A percentile compares a stretch with the other conserved stretches of the same genome.
phyloP scores from a whole-genome alignment of 2,797 vertebrate species.

The Rhinella marina region DNA sequence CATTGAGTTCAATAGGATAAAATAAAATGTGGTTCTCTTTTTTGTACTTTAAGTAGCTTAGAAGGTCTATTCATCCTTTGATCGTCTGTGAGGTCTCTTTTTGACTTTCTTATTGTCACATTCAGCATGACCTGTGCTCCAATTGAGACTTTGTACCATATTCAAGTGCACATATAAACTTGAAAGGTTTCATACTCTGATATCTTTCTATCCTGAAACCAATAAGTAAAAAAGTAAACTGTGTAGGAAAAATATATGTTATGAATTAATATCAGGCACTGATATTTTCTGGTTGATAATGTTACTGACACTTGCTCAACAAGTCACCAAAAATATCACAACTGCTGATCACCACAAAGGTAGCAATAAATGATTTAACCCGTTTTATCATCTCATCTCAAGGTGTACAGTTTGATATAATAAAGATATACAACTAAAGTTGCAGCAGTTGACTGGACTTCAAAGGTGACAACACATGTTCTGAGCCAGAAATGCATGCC shows the following conservation, averaged over 20 bases:
- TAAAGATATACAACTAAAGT: neutral
- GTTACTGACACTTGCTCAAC: neutral
- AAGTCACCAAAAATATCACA: neutral
- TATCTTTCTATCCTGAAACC: conserved; percentile 30
- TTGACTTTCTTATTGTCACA: neutral
- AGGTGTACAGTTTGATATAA: neutral
- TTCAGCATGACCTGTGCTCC: neutral
- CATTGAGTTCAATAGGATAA: conserved; percentile 18
- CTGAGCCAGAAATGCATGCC: neutral
- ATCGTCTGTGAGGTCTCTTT: conserved; percentile 36
- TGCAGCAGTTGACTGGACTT: neutral
- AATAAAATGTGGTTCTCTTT: neutral
- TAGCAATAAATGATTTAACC: neutral
- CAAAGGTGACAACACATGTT: neutral
- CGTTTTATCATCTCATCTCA: neutral
- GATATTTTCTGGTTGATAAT: neutral
- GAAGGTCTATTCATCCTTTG: neutral
- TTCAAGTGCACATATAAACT: conserved; percentile 51
- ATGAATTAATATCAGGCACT: neutral
- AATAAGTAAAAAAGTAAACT: conserved; percentile 4
- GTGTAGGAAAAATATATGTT: neutral
- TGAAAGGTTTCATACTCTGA: conserved; percentile 19
- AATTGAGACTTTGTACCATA: neutral
- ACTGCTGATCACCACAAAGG: neutral
- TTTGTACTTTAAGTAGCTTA: neutral